A percentile compares a stretch with the other conserved stretches of the same genome.
Conservation (phyloP, 2,113 vertebrate genomes). For the Trinectes maculatus region DNA sequence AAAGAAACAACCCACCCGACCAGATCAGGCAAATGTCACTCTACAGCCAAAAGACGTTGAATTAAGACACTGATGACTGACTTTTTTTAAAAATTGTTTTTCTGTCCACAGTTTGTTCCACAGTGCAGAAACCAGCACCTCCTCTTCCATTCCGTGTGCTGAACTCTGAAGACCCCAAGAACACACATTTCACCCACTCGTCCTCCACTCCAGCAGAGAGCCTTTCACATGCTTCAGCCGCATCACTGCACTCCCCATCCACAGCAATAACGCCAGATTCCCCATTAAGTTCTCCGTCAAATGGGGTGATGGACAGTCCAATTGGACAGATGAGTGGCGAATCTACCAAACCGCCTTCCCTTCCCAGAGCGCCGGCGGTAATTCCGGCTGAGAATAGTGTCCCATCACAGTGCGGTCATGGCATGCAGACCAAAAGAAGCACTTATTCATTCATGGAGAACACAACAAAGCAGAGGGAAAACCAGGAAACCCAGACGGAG, state of each 20-base stretch:
- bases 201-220: conserved; percentile 48
- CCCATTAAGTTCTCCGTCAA: background rate
- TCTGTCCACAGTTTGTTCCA: conserved; percentile 77
- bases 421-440: conserved; percentile 10
- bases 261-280: conserved; percentile 54
- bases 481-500: conserved; percentile 6
- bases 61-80: background rate
- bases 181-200: conserved; percentile 54
- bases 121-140: conserved; percentile 79
- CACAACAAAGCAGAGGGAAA: conserved; percentile 9
- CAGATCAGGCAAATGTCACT: background rate
- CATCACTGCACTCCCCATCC: conserved; percentile 33
- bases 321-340: conserved; percentile 30
- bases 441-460: conserved; percentile 2
- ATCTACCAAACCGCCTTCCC: conserved; percentile 4
- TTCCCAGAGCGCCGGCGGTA: conserved; percentile 11
- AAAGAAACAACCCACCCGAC: too few species aligned
- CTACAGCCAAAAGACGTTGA: background rate
- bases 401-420: conserved; percentile 3
- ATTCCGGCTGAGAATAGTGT: conserved; percentile 20
- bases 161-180: conserved; percentile 84
- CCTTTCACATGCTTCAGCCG: conserved; percentile 19
- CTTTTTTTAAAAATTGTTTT: conserved; percentile 6
- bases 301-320: conserved; percentile 13
- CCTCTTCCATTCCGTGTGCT: conserved; percentile 85